Evolutionary conservation across 2,113 vertebrate genomes (phyloP).

Genomic region (Carassius gibelio): DNA sequence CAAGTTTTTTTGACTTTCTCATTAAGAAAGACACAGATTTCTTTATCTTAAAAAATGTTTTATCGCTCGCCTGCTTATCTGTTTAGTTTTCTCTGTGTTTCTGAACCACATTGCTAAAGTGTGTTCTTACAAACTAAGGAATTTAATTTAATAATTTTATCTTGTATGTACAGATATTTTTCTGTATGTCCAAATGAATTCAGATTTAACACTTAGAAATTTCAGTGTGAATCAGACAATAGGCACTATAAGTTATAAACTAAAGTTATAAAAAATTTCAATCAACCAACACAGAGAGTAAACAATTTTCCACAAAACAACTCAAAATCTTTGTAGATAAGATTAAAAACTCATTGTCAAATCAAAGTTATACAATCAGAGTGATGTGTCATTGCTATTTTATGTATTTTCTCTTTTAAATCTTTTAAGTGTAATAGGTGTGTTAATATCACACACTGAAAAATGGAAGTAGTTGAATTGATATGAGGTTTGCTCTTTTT

Average conservation of each 20-base stretch:
- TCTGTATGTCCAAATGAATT: slow-evolving; percentile 17
- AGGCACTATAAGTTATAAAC: neutral
- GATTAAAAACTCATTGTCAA: neutral
- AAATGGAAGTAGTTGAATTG: neutral
- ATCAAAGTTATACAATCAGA: neutral
- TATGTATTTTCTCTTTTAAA: neutral
- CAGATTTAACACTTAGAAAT: neutral
- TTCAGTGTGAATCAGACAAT: neutral
- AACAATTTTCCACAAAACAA: neutral
- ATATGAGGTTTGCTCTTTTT: neutral
- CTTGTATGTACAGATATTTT: neutral
- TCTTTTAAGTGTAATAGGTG: neutral
- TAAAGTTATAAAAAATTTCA: slow-evolving; percentile 1
- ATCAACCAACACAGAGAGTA: neutral
- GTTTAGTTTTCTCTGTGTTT: too few relatives aligned
- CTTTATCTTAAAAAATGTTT: neutral
- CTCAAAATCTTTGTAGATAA: neutral
- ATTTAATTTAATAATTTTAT: neutral
- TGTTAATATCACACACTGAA: neutral
- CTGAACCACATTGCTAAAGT: neutral
- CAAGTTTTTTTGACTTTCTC: slow-evolving; percentile 5
- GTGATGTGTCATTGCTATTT: neutral
- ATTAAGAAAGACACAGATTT: neutral
- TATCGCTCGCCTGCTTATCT: too few relatives aligned
- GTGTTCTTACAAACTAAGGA: neutral